Conservation (phyloP, 2,797 vertebrate genomes). For the Hypotaenidia philippensis region DNA sequence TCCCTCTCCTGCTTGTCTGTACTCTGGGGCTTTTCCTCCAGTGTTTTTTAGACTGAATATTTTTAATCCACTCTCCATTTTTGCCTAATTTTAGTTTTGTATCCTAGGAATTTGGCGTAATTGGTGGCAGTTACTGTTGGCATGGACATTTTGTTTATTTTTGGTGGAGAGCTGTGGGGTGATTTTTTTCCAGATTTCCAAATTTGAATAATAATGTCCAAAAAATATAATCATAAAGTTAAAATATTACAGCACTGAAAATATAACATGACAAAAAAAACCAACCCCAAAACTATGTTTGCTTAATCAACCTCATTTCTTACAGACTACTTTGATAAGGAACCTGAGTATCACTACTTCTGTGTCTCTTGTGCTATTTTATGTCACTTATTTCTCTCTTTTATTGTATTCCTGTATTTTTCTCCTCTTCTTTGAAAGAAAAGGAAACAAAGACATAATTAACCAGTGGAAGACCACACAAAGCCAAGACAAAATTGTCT, state of each 20-base stretch:
- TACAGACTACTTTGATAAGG: background rate
- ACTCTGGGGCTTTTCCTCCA: accelerated
- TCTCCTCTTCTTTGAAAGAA: background rate
- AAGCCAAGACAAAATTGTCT: background rate
- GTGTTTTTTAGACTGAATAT: background rate
- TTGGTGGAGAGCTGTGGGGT: accelerated
- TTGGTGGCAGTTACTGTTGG: background rate
- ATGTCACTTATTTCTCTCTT: background rate
- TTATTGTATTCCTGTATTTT: background rate
- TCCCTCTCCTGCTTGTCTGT: background rate
- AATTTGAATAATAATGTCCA: background rate
- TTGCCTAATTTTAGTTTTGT: background rate
- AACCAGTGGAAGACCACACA: background rate
- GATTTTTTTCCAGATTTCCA: background rate
- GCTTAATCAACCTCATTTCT: background rate
- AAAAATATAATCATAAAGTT: background rate
- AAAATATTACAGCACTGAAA: background rate
- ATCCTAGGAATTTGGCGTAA: background rate
- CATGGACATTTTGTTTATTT: background rate
- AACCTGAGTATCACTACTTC: background rate
- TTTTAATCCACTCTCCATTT: background rate
- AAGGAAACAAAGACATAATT: background rate
- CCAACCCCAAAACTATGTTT: background rate
- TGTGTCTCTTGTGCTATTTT: background rate
- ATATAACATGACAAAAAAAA: background rate